Evolutionary conservation across 2,888 invertebrate genomes (phyloP).

Genomic region (Listrodromus nycthemerus): DNA sequence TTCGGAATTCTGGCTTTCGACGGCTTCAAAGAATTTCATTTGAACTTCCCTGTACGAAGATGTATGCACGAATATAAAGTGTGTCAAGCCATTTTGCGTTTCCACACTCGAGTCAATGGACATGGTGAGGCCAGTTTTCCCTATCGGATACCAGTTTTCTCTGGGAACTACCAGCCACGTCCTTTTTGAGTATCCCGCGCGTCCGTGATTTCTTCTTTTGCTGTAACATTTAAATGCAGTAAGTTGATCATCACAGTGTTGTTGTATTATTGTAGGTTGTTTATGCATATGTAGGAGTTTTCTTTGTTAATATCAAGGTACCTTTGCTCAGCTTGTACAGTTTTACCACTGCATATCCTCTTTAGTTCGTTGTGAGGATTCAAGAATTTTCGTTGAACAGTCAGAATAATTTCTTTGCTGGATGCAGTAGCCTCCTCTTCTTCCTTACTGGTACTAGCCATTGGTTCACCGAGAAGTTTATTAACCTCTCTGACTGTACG

Average conservation of each 20-base stretch:
- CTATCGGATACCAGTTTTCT: constrained; percentile 90
- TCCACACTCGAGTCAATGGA: constrained; percentile 85
- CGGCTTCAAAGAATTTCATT: constrained; percentile 90
- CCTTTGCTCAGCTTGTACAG: constrained; percentile 89
- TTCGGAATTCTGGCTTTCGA: constrained; percentile 92
- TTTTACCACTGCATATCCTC: constrained; percentile 92
- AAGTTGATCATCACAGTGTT: background rate
- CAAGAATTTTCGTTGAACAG: constrained; percentile 89
- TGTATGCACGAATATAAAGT: constrained; percentile 92
- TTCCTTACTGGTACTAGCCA: constrained; percentile 78
- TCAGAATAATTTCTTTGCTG: constrained; percentile 86
- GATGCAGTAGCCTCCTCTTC: constrained; percentile 55
- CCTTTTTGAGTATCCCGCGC: constrained; percentile 87
- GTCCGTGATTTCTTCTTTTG: constrained; percentile 87
- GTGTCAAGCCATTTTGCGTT: constrained; percentile 85
- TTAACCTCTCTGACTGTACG: constrained; percentile 89
- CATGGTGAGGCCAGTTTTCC: constrained; percentile 91
- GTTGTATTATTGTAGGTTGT: background rate
- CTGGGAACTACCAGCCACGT: constrained; percentile 90
- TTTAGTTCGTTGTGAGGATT: constrained; percentile 93
- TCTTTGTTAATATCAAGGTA: constrained; percentile 65
- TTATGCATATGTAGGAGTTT: constrained; percentile 37
- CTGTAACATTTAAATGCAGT: constrained; percentile 73
- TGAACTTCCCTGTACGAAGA: constrained; percentile 91
- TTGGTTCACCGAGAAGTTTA: constrained; percentile 87